phyloP scores from a whole-genome alignment of 2,797 vertebrate genomes.

The Platalea minor region DNA sequence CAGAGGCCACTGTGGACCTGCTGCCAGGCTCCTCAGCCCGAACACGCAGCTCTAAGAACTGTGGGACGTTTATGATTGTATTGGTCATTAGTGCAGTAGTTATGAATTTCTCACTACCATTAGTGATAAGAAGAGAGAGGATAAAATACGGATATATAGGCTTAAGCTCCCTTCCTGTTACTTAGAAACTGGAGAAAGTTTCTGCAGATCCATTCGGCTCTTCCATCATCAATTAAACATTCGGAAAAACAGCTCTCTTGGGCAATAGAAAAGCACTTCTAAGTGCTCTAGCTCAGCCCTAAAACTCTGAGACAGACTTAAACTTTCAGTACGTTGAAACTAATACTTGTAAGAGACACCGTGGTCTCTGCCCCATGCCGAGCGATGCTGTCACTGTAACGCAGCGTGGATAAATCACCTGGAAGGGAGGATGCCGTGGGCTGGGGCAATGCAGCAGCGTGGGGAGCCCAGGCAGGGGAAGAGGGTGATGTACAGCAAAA shows the following conservation, averaged over 20 bases:
- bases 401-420: neutral
- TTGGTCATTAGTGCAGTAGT: neutral
- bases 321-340: neutral
- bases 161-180: neutral
- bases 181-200: neutral
- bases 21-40: neutral
- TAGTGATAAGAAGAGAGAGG: neutral
- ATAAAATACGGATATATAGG: fast-evolving
- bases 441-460: neutral
- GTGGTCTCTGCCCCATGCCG: fast-evolving
- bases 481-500: neutral
- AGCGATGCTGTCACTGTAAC: neutral
- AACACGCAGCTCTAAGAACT: fast-evolving
- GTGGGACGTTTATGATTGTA: neutral
- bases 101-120: neutral
- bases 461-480: neutral
- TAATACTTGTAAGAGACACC: neutral
- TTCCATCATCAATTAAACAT: neutral
- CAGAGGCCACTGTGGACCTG: fast-evolving
- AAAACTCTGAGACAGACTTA: neutral
- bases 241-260: neutral
- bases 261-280: neutral
- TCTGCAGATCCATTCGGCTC: neutral
- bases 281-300: neutral
- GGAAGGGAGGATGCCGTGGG: neutral